Evolutionary conservation across 2,797 vertebrate genomes (phyloP).

Genomic region (Gymnoscopelus microlampas): DNA sequence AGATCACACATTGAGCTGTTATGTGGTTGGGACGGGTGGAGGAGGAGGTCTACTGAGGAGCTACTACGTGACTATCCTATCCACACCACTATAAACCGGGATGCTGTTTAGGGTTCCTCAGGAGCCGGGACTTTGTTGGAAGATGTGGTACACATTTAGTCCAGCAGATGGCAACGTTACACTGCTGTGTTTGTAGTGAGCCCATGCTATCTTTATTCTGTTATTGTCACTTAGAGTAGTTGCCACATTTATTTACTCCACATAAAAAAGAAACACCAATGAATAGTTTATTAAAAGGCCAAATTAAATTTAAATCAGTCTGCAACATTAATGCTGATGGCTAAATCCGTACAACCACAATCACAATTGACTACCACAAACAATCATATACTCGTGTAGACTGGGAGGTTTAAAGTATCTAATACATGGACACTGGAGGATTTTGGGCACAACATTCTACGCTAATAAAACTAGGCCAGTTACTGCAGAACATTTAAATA

Average conservation of each 20-base stretch:
- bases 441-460: neutral
- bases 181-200: neutral
- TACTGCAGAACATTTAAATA: neutral
- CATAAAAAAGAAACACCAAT: too few species aligned
- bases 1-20: conserved; percentile 62
- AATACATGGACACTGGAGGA: neutral
- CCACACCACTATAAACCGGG: neutral
- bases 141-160: conserved; percentile 47
- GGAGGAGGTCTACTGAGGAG: conserved; percentile 9
- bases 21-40: neutral
- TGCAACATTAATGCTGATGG: neutral
- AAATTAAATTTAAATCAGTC: neutral
- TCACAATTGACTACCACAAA: conserved; percentile 30
- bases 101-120: neutral
- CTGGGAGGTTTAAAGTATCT: neutral
- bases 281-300: neutral
- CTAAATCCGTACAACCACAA: conserved; percentile 23
- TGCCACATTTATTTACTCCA: neutral
- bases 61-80: conserved; percentile 16
- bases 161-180: conserved; percentile 56
- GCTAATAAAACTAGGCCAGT: neutral
- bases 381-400: neutral
- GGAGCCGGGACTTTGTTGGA: conserved; percentile 16
- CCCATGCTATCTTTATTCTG: neutral
- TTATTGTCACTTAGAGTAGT: neutral